Evolutionary conservation across 2,113 vertebrate species (phyloP).

Genomic region (Eurypyga helias): DNA sequence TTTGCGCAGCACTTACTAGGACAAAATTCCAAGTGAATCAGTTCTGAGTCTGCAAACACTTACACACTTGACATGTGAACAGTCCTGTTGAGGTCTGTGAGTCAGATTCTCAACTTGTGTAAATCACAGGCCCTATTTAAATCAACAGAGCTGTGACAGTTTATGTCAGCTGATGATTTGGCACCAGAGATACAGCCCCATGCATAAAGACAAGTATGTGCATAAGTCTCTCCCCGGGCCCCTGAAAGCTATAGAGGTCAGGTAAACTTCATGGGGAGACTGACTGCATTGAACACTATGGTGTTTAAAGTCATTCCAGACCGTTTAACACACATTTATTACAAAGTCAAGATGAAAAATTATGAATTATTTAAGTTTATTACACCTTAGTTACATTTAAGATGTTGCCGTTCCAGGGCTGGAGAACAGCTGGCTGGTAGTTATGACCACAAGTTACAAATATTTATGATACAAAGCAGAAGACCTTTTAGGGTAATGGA

Average conservation of each 20-base stretch:
- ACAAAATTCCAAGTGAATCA: neutral
- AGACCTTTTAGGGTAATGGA: constrained; percentile 69
- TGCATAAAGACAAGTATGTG: neutral
- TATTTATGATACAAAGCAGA: constrained; percentile 68
- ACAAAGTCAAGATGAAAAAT: constrained; percentile 34
- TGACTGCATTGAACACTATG: neutral
- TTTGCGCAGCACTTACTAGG: neutral
- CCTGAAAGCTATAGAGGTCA: neutral
- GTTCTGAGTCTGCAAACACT: neutral
- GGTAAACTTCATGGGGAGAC: neutral
- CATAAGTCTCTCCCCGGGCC: neutral
- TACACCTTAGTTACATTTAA: constrained; percentile 57
- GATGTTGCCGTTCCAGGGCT: constrained; percentile 8
- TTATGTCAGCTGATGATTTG: constrained; percentile 18
- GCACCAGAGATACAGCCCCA: neutral
- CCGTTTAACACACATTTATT: constrained; percentile 30
- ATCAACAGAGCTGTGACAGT: constrained; percentile 16
- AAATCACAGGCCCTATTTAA: constrained; percentile 13
- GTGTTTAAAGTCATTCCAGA: constrained; percentile 15
- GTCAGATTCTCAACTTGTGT: neutral
- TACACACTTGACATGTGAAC: neutral
- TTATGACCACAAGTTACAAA: constrained; percentile 69
- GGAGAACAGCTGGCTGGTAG: constrained; percentile 34
- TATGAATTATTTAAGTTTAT: constrained; percentile 55
- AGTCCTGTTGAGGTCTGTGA: neutral